Conservation (phyloP, 2,888 invertebrate genomes). For the Caenorhabditis sp. region DNA sequence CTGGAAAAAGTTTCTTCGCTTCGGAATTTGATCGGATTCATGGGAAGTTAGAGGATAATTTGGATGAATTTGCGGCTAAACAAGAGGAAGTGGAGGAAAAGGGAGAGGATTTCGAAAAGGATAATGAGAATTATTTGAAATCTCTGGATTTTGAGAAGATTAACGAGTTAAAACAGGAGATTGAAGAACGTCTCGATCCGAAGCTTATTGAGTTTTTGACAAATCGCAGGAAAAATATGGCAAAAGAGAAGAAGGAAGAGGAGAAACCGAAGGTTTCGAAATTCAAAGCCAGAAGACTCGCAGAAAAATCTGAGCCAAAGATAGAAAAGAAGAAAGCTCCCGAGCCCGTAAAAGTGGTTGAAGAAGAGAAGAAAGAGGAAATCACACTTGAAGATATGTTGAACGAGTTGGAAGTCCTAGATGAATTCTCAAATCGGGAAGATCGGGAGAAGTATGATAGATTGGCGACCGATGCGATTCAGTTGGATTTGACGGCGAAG, state of each 20-base stretch:
- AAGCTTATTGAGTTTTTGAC: constrained; percentile 53
- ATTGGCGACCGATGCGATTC: constrained; percentile 65
- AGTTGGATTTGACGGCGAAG: constrained; percentile 65
- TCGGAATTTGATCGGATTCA: constrained; percentile 60
- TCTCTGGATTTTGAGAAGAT: constrained; percentile 52
- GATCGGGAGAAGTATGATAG: constrained; percentile 59
- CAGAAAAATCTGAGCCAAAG: constrained; percentile 12
- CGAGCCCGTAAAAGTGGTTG: constrained; percentile 6
- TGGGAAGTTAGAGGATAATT: constrained; percentile 40
- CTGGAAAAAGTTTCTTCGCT: constrained; percentile 62
- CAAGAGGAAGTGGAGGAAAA: constrained; percentile 13
- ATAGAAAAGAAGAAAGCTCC: constrained; percentile 20
- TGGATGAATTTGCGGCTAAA: constrained; percentile 16
- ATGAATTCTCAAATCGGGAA: constrained; percentile 43
- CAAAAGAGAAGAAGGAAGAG: constrained; percentile 3
- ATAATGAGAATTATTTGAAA: constrained; percentile 38
- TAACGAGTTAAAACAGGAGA: constrained; percentile 44
- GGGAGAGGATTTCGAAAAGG: constrained; percentile 20
- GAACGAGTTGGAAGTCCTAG: constrained; percentile 64
- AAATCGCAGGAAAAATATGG: constrained; percentile 37
- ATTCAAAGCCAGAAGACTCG: constrained; percentile 23
- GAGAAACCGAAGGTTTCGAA: constrained; percentile 31
- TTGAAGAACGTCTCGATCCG: constrained; percentile 55
- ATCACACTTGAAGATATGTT: constrained; percentile 51
- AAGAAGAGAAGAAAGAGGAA: not conserved